Evolutionary conservation across 2,888 invertebrate genomes (phyloP).

Genomic region (Muschampia plurimacula): DNA sequence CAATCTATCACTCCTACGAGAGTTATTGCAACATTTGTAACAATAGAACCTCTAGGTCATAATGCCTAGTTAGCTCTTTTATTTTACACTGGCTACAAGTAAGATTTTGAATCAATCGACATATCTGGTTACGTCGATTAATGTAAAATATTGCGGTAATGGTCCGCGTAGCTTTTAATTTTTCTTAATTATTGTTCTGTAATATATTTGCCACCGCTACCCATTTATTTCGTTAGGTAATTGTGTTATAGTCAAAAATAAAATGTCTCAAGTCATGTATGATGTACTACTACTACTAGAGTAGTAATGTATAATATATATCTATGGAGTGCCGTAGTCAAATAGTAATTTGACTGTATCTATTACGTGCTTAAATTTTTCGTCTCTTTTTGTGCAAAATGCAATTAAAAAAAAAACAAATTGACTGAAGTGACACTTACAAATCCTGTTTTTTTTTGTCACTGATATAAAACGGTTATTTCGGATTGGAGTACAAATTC

Average conservation of each 20-base stretch:
- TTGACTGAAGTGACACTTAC: not conserved
- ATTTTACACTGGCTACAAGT: not conserved
- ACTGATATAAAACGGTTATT: conserved; percentile 12
- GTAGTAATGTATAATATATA: too few relatives aligned
- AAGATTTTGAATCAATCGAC: not conserved
- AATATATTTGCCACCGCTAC: too few relatives aligned
- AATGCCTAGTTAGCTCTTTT: conserved; percentile 5
- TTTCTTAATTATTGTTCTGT: too few relatives aligned
- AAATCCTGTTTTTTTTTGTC: not conserved
- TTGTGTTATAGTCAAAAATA: too few relatives aligned
- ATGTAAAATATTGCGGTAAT: too few relatives aligned
- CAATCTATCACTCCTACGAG: conserved; percentile 27
- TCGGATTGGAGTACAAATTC: conserved; percentile 25
- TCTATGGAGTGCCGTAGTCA: too few relatives aligned
- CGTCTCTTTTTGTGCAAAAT: not conserved
- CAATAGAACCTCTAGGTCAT: conserved; percentile 26
- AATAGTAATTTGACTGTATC: too few relatives aligned
- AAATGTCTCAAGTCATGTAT: too few relatives aligned
- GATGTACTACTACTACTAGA: too few relatives aligned
- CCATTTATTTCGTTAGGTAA: too few relatives aligned
- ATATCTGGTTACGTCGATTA: not conserved
- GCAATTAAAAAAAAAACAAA: not conserved
- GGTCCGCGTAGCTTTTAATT: too few relatives aligned
- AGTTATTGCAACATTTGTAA: conserved; percentile 26
- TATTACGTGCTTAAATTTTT: too few relatives aligned